Conservation (phyloP, 2,888 invertebrate species). For the Drosophila tripunctata region DNA sequence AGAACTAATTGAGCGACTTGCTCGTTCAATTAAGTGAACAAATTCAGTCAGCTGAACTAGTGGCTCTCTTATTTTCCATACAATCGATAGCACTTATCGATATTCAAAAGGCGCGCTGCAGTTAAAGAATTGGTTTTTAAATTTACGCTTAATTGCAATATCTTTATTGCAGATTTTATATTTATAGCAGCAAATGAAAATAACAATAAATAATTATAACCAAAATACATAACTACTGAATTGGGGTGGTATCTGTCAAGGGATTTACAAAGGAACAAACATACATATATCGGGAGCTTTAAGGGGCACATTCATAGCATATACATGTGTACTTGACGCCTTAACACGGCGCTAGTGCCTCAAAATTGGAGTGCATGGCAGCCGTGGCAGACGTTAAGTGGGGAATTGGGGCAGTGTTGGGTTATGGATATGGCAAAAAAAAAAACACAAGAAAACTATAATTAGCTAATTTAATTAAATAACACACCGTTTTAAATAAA, state of each 20-base stretch:
- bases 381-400: conserved; percentile 28
- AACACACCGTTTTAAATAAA: background rate
- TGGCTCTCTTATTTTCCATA: too few species aligned
- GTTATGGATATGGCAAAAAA: background rate
- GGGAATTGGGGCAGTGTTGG: too few species aligned
- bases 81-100: too few species aligned
- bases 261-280: background rate
- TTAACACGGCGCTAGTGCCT: conserved; percentile 22
- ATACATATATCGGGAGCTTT: background rate
- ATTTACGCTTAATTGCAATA: background rate
- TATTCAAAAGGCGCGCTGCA: too few species aligned
- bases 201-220: background rate
- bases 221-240: too few species aligned
- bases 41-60: too few species aligned
- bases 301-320: conserved; percentile 56
- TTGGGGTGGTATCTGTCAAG: too few species aligned
- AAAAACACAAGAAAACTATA: background rate
- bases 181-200: background rate
- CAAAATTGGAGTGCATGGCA: conserved; percentile 5
- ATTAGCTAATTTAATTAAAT: background rate
- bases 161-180: background rate
- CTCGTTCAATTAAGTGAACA: too few species aligned
- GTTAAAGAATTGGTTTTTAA: background rate
- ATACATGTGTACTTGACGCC: conserved; percentile 36
- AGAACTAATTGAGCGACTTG: too few species aligned